Percentiles rank a stretch among this genome's conserved stretches.
Evolutionary conservation across 2,113 vertebrate genomes (phyloP).

Genomic region (Pachypanchax playfairii): DNA sequence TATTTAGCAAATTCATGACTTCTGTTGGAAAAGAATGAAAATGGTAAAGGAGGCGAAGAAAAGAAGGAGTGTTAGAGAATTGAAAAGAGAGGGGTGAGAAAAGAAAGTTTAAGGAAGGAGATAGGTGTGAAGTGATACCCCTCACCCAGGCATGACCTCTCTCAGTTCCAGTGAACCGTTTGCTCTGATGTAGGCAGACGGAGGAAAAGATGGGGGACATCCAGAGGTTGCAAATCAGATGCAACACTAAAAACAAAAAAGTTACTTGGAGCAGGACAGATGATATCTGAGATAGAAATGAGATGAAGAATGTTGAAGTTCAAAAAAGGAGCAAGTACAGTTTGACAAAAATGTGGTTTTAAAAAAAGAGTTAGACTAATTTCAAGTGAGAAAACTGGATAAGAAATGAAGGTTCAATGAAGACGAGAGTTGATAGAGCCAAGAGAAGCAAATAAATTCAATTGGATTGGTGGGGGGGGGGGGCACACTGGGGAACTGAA

Average conservation of each 20-base stretch:
- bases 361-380: conserved; percentile 39
- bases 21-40: conserved; percentile 3
- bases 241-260: conserved; percentile 62
- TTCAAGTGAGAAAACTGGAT: conserved; percentile 22
- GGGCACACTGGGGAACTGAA: conserved; percentile 46
- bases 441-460: conserved; percentile 78
- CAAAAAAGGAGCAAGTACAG: conserved; percentile 13
- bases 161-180: conserved; percentile 62
- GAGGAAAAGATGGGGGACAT: conserved; percentile 53
- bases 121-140: conserved; percentile 72
- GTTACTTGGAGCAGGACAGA: conserved; percentile 39
- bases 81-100: conserved; percentile 6
- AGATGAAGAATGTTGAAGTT: conserved; percentile 23
- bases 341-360: neutral
- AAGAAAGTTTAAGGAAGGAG: conserved; percentile 30
- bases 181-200: conserved; percentile 64
- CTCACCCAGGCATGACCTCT: conserved; percentile 79
- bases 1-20: conserved; percentile 31
- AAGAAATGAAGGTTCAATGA: conserved; percentile 46
- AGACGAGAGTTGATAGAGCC: conserved; percentile 48
- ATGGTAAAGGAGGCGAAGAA: conserved; percentile 5
- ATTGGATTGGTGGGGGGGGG: no score
- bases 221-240: conserved; percentile 78
- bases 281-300: conserved; percentile 22
- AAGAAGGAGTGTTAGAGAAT: neutral